Base-by-base conservation (phyloP, 1,140 invertebrate species). In the Saccostrea cuccullata region DNA sequence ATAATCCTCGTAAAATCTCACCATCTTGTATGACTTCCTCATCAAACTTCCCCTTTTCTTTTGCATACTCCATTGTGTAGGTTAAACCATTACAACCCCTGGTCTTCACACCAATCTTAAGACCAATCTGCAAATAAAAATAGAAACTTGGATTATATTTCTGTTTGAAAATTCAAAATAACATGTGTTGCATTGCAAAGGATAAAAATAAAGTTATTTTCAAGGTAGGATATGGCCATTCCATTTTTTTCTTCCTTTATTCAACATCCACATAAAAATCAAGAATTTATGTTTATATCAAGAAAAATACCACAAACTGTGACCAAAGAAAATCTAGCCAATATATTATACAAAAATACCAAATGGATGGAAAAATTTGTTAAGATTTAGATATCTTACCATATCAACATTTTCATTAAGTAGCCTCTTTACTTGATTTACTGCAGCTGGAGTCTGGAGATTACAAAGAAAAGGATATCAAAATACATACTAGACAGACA, bases 1-100 rank as follows among this genome's bases (percentile, higher is more conserved):
- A 8, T 9, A 47, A 6, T 47, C 47, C 47, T 47, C 9, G 47
- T 47, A 60, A 73, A 77, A 88, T 91, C 94, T 94, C 95, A 96
- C 98, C 98, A 96, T 99, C 98, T 96, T 99, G 98, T 85, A 97
- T 93, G 2, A 99, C 99, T 96, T 99, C 98, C 96, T 99, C 99
- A 95, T 99, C 99, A 93, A 99, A 96, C 96, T 98, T 97, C 93
- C 96, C 97, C 95, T 99, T 99, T 91, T 97, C 96, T 91, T 95
- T 96, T 3, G 98, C 98, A 96, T 99, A 99, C 93, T 99, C 98
- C 83, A 99, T 95, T 13, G 98, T 99, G 92, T 99, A 99, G 90
- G 98, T 99, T 5, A 99, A 95, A 5, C 99, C 99, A 96, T 99
- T 99, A 94, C 99, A 99, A 13, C 99, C 99, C 91, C 98, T 96